These are phyloP conservation scores for Cyanoderma ruficeps DNA, from an alignment of 2,113 vertebrate species.

Conservation along the genomic window DNA sequence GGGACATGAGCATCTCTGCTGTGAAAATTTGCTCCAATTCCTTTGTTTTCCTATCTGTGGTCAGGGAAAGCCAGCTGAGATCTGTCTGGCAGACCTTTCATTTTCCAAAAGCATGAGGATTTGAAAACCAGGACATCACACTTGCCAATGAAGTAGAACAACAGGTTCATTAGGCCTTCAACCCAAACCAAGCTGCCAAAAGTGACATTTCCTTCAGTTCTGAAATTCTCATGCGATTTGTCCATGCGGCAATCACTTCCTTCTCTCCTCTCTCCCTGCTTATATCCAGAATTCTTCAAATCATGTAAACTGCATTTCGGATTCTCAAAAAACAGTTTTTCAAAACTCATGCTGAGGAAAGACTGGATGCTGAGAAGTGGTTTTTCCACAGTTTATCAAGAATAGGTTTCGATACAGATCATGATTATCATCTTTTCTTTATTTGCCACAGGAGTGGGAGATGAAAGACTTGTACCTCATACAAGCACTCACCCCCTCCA, in stretches of 20 bases:
- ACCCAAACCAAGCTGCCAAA: background rate
- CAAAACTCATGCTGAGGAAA: background rate
- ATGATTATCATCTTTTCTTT: background rate
- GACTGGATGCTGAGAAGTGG: background rate
- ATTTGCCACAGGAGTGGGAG: background rate
- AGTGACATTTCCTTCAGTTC: background rate
- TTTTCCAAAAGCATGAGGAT: background rate
- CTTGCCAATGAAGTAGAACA: background rate
- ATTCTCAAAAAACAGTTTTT: background rate
- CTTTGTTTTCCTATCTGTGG: background rate
- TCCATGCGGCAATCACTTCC: background rate
- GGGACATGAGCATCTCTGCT: fast-evolving
- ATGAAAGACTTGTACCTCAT: background rate
- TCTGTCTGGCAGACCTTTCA: background rate
- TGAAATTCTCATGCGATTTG: background rate
- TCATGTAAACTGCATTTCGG: background rate
- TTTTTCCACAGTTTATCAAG: background rate
- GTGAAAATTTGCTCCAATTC: background rate
- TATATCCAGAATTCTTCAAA: background rate
- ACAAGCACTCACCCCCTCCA: background rate
- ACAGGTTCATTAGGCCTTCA: background rate
- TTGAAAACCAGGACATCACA: background rate
- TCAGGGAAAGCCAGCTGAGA: background rate
- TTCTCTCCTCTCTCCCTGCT: background rate
- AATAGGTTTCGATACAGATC: background rate